Base-by-base conservation (phyloP, 2,797 vertebrate species). In the Tapirus indicus region DNA sequence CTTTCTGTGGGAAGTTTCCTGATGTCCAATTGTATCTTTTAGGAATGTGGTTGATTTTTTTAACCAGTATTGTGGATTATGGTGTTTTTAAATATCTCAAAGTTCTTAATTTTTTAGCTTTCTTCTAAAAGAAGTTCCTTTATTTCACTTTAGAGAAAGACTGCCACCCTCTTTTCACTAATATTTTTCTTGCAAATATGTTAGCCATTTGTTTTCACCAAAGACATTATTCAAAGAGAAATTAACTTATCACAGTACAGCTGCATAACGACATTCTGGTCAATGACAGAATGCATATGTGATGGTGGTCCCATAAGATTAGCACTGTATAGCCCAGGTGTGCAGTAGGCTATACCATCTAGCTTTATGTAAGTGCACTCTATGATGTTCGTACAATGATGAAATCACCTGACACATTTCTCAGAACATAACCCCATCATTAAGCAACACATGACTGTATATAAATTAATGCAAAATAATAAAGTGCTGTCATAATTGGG, bases 161-260 rank as follows among this genome's bases (percentile, higher is more conserved):
- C 71, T 87, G 7, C 21, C 97, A 4, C 6, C 87, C 35, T 85
- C 77, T 98, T 97, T 96, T 93, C 27, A 95, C 72, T 71, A 92
- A 87, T 9, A n/a, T 3, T 96, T 92, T 92, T 91, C 86, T 94
- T 91, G 6, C 54, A 95, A 82, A 52, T 68, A 60, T 44, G 29
- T 35, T 35, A 88, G 13, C 14, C 69, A 60, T 69, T 84, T 80
- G 8, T 49, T 75, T 80, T 88, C n/a, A 69, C 3, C 18, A 69
- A 82, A 80, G 11, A 69, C 3, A 49, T 78, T 60, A 92, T 64
- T 94, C 52, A 35, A 96, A 94, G 44, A 74, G 1, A 91, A 14
- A 96, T 74, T 82, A 94, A 10, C 0, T 69, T 72, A 25, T 23
- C 49, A 52, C 49, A 52, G 49, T 52, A 16, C 14, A 13, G 49